Percentiles rank a stretch among this genome's conserved stretches.
These are phyloP conservation scores for Lamprotornis superbus DNA, from an alignment of 2,113 vertebrate genomes.

Conservation along the genomic window DNA sequence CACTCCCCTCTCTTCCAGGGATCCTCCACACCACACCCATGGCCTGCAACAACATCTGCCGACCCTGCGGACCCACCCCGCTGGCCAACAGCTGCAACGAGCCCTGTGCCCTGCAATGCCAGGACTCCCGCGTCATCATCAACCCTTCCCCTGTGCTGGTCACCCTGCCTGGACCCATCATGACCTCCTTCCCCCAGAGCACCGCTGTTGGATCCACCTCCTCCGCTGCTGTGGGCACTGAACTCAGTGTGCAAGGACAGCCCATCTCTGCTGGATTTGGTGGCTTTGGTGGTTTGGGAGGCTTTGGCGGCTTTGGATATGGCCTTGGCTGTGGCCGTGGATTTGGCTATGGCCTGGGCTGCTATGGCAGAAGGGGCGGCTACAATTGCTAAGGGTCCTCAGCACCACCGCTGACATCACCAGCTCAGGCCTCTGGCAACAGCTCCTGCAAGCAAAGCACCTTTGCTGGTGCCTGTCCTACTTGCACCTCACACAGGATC, in stretches of 20 bases:
- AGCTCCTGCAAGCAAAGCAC: rapidly evolving
- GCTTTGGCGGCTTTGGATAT: neutral
- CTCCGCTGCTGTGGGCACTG: too few relatives aligned
- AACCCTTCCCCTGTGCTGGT: too few relatives aligned
- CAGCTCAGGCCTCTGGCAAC: too few relatives aligned
- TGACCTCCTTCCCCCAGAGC: too few relatives aligned
- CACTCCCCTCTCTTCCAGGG: neutral
- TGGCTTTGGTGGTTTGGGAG: too few relatives aligned
- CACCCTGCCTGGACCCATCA: too few relatives aligned
- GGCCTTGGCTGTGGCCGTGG: neutral
- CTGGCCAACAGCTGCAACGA: neutral
- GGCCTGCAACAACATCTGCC: neutral
- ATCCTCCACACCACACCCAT: neutral
- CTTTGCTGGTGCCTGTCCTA: rapidly evolving
- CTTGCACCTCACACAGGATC: rapidly evolving
- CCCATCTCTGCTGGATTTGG: too few relatives aligned
- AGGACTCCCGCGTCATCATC: neutral
- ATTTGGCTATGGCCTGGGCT: neutral
- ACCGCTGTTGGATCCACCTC: too few relatives aligned
- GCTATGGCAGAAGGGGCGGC: neutral
- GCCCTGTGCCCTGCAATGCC: neutral
- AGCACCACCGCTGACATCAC: neutral
- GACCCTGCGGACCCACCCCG: neutral
- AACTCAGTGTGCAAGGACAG: too few relatives aligned
- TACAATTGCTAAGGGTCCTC: neutral